These are phyloP conservation scores for Solea senegalensis DNA, from an alignment of 2,113 vertebrate genomes.

Conservation along the genomic window DNA sequence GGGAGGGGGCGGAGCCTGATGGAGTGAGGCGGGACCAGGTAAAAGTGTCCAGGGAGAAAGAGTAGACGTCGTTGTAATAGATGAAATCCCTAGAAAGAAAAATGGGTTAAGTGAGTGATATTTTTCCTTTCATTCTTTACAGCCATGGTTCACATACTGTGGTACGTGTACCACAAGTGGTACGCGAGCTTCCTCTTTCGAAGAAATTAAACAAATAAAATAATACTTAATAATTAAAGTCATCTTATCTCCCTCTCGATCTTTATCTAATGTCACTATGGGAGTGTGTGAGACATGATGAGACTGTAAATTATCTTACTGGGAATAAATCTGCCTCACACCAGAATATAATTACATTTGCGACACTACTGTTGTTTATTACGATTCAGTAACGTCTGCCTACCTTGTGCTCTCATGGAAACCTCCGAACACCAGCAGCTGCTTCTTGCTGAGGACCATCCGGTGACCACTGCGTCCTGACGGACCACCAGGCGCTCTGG, in stretches of 20 bases:
- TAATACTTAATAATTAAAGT: too few species aligned
- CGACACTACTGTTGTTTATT: neutral
- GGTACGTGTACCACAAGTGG: too few species aligned
- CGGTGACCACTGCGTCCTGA: constrained; percentile 94
- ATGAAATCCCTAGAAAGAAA: constrained; percentile 88
- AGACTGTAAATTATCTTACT: too few species aligned
- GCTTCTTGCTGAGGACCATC: constrained; percentile 91
- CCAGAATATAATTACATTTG: too few species aligned
- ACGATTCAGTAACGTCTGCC: neutral
- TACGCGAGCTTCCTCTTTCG: too few species aligned
- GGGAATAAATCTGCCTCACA: too few species aligned
- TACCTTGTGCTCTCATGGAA: constrained; percentile 95
- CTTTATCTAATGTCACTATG: too few species aligned
- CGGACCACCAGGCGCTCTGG: constrained; percentile 89
- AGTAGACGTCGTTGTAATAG: constrained; percentile 91
- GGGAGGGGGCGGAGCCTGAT: constrained; percentile 82
- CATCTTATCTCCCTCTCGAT: too few species aligned
- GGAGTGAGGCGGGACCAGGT: constrained; percentile 87
- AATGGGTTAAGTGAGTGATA: neutral
- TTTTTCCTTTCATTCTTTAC: too few species aligned
- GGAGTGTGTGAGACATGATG: too few species aligned
- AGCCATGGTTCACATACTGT: too few species aligned
- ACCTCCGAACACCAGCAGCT: constrained; percentile 93
- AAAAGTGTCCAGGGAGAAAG: constrained; percentile 92
- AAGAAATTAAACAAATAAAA: too few species aligned